phyloP scores from a whole-genome alignment of 1,140 invertebrate genomes.

The Cydia amplana region DNA sequence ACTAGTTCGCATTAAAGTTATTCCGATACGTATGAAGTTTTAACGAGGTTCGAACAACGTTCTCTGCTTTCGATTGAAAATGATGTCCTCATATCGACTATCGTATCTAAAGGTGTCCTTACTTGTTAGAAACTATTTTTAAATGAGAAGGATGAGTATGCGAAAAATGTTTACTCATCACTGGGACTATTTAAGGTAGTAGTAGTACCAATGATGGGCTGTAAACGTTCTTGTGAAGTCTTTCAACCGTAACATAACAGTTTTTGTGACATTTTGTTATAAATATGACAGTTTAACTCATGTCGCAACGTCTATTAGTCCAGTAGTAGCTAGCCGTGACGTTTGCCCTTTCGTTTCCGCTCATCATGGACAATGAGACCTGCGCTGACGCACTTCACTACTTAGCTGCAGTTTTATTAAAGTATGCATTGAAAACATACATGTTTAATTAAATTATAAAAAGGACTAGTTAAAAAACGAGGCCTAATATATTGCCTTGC shows the following conservation, averaged over 20 bases:
- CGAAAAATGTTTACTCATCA: too few relatives aligned
- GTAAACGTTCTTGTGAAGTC: neutral
- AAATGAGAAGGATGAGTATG: neutral
- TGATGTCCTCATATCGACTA: slow-evolving; percentile 23
- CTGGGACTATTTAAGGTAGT: too few relatives aligned
- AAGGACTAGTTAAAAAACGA: neutral
- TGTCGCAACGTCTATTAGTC: neutral
- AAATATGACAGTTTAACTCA: neutral
- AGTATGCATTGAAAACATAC: neutral
- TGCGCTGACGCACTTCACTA: slow-evolving; percentile 50
- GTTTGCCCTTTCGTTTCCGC: slow-evolving; percentile 35
- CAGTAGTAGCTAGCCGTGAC: slow-evolving; percentile 34
- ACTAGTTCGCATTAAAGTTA: slow-evolving; percentile 46
- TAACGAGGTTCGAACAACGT: slow-evolving; percentile 44
- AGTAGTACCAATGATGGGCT: neutral
- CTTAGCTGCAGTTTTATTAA: slow-evolving; percentile 33
- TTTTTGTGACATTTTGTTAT: neutral
- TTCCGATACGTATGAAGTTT: slow-evolving; percentile 50
- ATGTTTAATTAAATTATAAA: neutral
- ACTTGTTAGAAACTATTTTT: neutral
- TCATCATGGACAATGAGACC: slow-evolving; percentile 52
- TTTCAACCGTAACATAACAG: neutral
- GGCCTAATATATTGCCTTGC: neutral
- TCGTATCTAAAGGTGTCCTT: slow-evolving; percentile 17
- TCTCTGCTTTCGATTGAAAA: slow-evolving; percentile 20